Evolutionary conservation across 1,140 invertebrate genomes (phyloP).

Genomic region (Meloidogyne chitwoodi): DNA sequence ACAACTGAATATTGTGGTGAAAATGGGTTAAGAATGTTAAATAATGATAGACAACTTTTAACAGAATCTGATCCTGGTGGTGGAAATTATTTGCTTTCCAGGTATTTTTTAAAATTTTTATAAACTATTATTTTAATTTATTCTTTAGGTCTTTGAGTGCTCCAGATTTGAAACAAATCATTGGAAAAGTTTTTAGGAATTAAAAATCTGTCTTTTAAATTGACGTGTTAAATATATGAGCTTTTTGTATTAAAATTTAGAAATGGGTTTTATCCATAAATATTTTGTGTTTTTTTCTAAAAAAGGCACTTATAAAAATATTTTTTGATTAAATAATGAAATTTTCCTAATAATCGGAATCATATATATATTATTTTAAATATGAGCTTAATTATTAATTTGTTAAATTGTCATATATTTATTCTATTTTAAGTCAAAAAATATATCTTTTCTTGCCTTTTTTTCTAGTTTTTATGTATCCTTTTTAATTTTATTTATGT

Average conservation of each 20-base stretch:
- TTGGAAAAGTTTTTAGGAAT: not conserved
- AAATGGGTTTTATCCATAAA: not conserved
- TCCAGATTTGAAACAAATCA: not conserved
- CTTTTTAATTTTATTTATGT: no score
- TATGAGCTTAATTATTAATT: no score
- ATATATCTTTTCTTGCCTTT: no score
- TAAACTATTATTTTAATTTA: not conserved
- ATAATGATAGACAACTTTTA: not conserved
- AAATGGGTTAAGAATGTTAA: not conserved
- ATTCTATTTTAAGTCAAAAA: no score
- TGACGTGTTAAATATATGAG: not conserved
- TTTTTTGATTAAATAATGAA: no score
- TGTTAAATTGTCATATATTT: no score
- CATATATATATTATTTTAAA: no score
- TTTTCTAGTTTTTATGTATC: no score
- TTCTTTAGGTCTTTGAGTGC: not conserved
- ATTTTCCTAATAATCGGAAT: no score
- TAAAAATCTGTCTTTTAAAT: not conserved
- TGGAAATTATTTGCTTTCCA: not conserved
- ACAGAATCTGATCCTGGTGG: not conserved
- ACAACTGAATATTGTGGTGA: not conserved
- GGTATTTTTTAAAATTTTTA: not conserved
- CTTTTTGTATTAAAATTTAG: not conserved
- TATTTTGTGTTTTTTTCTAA: not conserved
- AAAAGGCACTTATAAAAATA: not conserved